Conservation (phyloP, 1,140 invertebrate species). For the Drosophila tani region DNA sequence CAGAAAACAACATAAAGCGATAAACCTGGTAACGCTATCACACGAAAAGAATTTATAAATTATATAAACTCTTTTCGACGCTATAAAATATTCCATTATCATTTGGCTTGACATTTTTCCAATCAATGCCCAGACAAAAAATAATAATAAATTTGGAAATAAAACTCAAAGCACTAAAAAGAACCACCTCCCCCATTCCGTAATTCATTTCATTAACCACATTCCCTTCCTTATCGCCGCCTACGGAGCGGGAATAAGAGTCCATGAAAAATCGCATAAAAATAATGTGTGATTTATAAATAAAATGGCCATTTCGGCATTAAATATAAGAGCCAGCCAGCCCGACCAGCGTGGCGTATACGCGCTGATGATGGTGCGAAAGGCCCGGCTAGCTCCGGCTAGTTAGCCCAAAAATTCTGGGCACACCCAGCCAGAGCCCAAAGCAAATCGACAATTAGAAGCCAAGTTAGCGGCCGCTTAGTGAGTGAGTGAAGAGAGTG, state of each 20-base stretch:
- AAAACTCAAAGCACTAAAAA: conserved; percentile 1
- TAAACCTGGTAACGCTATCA: too few relatives aligned
- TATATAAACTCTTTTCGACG: not conserved
- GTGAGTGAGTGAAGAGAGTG: conserved; percentile 31
- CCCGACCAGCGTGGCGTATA: conserved; percentile 38
- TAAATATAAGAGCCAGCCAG: conserved; percentile 49
- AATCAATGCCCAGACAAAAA: not conserved
- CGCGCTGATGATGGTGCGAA: conserved; percentile 48
- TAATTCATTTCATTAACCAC: conserved; percentile 43
- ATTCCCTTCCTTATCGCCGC: conserved; percentile 18
- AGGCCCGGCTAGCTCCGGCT: conserved; percentile 19
- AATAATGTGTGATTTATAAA: conserved; percentile 55
- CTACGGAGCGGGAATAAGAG: conserved; percentile 17
- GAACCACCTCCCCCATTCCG: not conserved
- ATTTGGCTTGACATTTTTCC: not conserved
- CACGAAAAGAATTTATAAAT: not conserved
- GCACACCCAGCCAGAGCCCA: conserved; percentile 47
- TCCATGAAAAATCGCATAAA: conserved; percentile 47
- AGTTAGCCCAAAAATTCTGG: conserved; percentile 31
- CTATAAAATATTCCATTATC: conserved; percentile 9
- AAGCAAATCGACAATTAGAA: conserved; percentile 66
- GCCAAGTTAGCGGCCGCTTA: conserved; percentile 64
- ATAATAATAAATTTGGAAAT: conserved; percentile 11
- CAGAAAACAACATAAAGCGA: not conserved
- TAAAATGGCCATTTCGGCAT: conserved; percentile 47